Conservation (phyloP, 2,113 vertebrate genomes). For the Myotis yumanensis region DNA sequence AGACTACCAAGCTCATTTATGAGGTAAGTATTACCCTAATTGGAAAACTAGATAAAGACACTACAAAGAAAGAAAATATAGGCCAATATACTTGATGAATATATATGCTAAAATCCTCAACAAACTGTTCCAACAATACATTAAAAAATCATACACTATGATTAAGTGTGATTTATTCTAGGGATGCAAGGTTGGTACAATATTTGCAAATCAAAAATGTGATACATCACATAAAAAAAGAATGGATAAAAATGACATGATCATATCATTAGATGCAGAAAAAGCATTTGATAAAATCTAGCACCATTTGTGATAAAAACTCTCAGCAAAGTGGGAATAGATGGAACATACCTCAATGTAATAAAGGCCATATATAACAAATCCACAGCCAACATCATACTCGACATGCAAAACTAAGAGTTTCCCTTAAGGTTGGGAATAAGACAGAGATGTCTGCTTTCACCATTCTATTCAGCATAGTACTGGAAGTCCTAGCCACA, state of each 20-base stretch:
- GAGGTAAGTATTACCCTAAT: too few species aligned
- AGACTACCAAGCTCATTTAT: too few species aligned
- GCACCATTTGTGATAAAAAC: not conserved
- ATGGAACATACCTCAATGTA: not conserved
- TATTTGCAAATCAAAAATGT: not conserved
- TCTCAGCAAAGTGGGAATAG: not conserved
- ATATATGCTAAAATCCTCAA: too few species aligned
- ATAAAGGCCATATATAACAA: not conserved
- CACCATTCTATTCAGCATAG: not conserved
- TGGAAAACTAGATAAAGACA: too few species aligned
- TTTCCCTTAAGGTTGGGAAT: not conserved
- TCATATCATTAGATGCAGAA: not conserved
- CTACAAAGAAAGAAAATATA: too few species aligned
- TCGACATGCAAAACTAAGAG: not conserved
- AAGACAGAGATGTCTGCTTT: not conserved
- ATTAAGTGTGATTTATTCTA: not conserved
- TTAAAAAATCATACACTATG: too few species aligned
- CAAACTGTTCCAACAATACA: too few species aligned
- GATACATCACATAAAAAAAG: not conserved
- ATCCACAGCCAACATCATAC: not conserved
- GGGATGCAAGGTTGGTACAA: not conserved
- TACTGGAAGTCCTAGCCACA: not conserved
- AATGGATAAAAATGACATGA: not conserved
- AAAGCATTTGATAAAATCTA: not conserved
- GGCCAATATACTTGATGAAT: too few species aligned